Evolutionary conservation across 92 coral and sea anemone genomes (phyloP).

Genomic region (Parazoanthus swiftii): DNA sequence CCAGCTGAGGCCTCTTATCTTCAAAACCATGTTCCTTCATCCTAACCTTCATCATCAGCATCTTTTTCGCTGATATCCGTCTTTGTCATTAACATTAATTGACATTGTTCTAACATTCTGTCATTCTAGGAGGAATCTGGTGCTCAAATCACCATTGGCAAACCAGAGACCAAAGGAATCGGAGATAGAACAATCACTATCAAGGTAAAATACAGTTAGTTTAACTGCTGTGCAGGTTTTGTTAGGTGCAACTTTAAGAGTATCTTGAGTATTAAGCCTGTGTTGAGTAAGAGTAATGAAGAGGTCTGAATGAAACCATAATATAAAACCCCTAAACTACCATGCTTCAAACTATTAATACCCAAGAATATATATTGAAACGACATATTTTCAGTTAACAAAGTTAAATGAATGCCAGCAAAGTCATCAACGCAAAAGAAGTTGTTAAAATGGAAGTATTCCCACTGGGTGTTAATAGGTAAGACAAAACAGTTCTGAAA

Average conservation of each 20-base stretch:
- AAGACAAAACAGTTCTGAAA: background rate
- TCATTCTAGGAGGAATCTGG: conserved; percentile 91
- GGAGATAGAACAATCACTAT: conserved; percentile 93
- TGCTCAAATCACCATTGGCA: conserved; percentile 97
- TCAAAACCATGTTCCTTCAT: background rate
- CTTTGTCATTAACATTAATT: background rate
- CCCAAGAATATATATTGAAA: too few relatives aligned
- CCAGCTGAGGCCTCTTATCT: background rate
- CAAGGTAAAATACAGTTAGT: conserved; percentile 61
- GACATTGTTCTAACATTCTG: background rate
- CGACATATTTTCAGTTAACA: too few relatives aligned
- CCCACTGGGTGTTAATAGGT: too few relatives aligned
- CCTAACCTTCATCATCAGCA: background rate
- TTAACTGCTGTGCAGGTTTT: background rate
- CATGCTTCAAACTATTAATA: too few relatives aligned
- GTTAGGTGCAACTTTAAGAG: background rate
- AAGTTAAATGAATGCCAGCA: too few relatives aligned
- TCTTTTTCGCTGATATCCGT: background rate
- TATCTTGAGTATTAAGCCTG: too few relatives aligned
- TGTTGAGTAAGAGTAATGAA: too few relatives aligned
- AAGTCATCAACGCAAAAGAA: too few relatives aligned
- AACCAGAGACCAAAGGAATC: conserved; percentile 93
- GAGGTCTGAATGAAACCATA: too few relatives aligned
- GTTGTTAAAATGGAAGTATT: too few relatives aligned
- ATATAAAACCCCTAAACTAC: too few relatives aligned